phyloP scores from a whole-genome alignment of 2,888 invertebrate genomes.

The Euzetes globulus region DNA sequence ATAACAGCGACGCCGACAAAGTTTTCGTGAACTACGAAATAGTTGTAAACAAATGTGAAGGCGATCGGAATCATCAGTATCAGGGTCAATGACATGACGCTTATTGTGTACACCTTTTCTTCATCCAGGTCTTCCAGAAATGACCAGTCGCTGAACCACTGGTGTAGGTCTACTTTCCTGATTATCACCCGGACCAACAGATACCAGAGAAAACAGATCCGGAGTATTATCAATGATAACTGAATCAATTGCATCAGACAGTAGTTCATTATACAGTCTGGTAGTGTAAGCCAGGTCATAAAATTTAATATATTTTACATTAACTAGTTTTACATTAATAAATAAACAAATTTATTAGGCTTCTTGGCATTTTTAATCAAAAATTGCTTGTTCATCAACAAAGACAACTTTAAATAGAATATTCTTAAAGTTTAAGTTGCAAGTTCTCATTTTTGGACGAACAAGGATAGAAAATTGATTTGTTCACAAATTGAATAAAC shows the following conservation, averaged over 20 bases:
- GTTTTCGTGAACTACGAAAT: constrained; percentile 30
- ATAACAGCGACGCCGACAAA: constrained; percentile 15
- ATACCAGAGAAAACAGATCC: background rate
- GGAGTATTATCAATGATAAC: background rate
- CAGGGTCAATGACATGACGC: constrained; percentile 4
- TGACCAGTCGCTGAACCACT: background rate
- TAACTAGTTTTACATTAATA: too few species aligned
- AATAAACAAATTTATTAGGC: too few species aligned
- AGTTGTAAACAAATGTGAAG: constrained; percentile 31
- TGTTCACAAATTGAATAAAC: too few species aligned
- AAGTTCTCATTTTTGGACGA: too few species aligned
- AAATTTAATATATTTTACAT: background rate
- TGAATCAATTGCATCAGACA: background rate
- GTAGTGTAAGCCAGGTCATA: too few species aligned
- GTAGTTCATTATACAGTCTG: background rate
- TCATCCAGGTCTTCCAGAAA: background rate
- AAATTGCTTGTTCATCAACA: too few species aligned
- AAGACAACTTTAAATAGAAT: too few species aligned
- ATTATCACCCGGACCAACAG: background rate
- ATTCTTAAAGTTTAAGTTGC: too few species aligned
- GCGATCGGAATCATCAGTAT: constrained; percentile 18
- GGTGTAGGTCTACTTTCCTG: background rate
- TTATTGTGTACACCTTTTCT: constrained; percentile 21
- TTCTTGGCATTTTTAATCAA: too few species aligned
- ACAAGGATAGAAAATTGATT: too few species aligned